Base-by-base conservation (phyloP, 1,140 invertebrate species). In the Mamestra configurata region DNA sequence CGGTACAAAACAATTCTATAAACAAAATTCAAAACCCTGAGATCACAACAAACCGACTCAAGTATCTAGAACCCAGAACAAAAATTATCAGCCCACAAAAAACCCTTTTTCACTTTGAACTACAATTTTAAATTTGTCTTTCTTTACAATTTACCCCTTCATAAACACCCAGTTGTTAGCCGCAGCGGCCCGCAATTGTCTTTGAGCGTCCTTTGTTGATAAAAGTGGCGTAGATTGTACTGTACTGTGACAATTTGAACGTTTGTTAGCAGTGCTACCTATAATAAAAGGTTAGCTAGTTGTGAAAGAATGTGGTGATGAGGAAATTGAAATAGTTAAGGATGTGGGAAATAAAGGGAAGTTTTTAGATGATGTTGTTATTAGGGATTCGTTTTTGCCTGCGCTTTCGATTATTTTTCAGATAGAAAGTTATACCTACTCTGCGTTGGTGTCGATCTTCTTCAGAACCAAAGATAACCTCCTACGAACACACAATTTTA, bases 141-240 rank as follows among this genome's bases (percentile, higher is more conserved):
- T 73, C 51, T 73, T 37, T 73, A 53, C 71, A 73, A 73, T 73
- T 73, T 73, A 73, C 35, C 71, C n/a, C 53, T 73, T 73, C 53
- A 73, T 73, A 73, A 73, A 73, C 71, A 72, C 70, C 49, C 70
- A 35, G 71, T 73, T 73, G 71, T 57, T 73, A 57, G 71, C 31
- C 31, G 18, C 71, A 57, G 51, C 11, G 57, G 31, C 20, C 20
- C 71, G 20, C 71, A 73, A 73, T 73, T 73, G 71, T 73, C 71
- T 73, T 73, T 57, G 71, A 73, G 51, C 46, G 15, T 51, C 71
- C 51, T 73, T 73, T 73, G 71, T 73, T 31, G 49, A 20, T 49
- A 53, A 53, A 73, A 57, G 71, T 73, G 49, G n/a, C 27, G 49
- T 73, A 57, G 31, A 73, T 57, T 73, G 66, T 70, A 70, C 20